Evolutionary conservation across 2,888 invertebrate genomes (phyloP), one percentile per base, ranked within the genome.

Genomic region (Fragum whitleyi): DNA sequence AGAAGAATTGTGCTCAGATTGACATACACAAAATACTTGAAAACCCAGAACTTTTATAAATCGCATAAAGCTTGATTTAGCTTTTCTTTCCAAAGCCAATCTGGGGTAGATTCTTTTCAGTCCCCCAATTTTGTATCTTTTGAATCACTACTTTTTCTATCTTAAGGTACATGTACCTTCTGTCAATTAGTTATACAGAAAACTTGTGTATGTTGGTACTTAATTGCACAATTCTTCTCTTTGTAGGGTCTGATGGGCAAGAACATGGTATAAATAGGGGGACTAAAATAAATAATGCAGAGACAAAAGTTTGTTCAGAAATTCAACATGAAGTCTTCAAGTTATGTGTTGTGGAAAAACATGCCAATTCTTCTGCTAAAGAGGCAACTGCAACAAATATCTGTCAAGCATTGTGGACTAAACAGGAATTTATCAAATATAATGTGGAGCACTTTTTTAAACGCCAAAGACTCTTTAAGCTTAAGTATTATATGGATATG

Each of bases 151-250:
- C 14, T 23, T 57, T 3, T 57, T 9, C 14, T 57, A 28, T 23
- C 21, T 21, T 7, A 2, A 28, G 47, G n/a, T n/a, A 47, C 5
- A 9, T 47, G 3, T 47, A 47, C 47, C 47, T 47, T 9, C n/a
- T 47, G 14, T 3, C 3, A 47, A n/a, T 47, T 47, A 11, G 23
- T 67, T 21, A 32, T 47, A 23, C 2, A 29, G 19, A 23, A 21
- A 42, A 32, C 51, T 59, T 76, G 81, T 85, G 85, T 81, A 79
- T 79, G 79, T 79, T 72, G 53, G 47, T 77, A 39, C 62, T 36
- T 72, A 68, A 68, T 23, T 81, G 85, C 85, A 85, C 85, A 85
- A 81, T 79, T 85, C 85, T 68, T 85, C 85, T 85, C 77, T 21
- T 85, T 85, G n/a, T 81, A 85, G 85, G 81, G 77, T 67, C 72